Percentiles rank a stretch among this genome's conserved stretches.
Conservation (phyloP, 2,113 vertebrate genomes). For the Mirounga angustirostris region DNA sequence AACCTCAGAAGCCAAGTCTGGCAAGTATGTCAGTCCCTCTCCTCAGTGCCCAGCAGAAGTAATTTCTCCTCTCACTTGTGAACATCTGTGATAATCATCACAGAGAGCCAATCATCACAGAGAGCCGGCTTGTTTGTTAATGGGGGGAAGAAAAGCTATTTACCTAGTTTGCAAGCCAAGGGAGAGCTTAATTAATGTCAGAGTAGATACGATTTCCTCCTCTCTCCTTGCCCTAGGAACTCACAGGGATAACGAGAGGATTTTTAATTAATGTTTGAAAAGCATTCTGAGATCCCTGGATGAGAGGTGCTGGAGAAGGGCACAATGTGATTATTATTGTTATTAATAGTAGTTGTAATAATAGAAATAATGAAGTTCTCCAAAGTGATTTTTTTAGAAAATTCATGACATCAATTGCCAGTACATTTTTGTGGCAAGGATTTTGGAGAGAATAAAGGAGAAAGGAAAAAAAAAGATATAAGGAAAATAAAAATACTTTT, state of each 20-base stretch:
- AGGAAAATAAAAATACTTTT: neutral
- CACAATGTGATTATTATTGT: constrained; percentile 58
- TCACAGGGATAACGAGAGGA: constrained; percentile 70
- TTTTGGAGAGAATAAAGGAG: neutral
- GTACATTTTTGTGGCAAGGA: neutral
- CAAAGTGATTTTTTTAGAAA: constrained; percentile 51
- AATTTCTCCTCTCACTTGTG: constrained; percentile 41
- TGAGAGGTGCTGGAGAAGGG: constrained; percentile 61
- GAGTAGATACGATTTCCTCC: constrained; percentile 68
- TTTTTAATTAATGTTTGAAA: constrained; percentile 84
- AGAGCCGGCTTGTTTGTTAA: constrained; percentile 64
- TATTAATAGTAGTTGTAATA: constrained; percentile 70
- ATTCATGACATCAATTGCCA: neutral
- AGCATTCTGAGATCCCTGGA: constrained; percentile 72
- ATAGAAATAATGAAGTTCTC: constrained; percentile 71
- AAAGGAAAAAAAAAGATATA: neutral
- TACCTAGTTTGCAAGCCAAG: constrained; percentile 59
- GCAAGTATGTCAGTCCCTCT: neutral
- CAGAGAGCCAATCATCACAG: constrained; percentile 27
- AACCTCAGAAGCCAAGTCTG: neutral
- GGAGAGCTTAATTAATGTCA: constrained; percentile 76
- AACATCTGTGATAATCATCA: constrained; percentile 67
- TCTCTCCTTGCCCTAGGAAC: constrained; percentile 72
- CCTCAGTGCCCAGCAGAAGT: constrained; percentile 35
- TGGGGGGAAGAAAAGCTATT: constrained; percentile 67